These are phyloP conservation scores for Leptopilina myrica DNA, from an alignment of 2,888 invertebrate genomes.

Conservation along the genomic window DNA sequence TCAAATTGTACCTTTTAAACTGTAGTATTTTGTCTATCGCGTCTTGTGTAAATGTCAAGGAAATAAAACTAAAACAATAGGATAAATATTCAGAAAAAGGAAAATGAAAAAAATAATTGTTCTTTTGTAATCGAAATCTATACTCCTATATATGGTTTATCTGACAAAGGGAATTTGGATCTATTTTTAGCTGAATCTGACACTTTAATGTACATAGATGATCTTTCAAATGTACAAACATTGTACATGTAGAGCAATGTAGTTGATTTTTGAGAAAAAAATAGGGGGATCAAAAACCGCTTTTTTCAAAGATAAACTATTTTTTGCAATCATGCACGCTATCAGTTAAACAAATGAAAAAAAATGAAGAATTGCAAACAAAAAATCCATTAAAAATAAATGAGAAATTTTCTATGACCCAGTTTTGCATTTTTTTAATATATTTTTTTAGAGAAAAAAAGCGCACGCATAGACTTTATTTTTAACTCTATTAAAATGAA, in stretches of 20 bases:
- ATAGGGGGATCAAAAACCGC: not conserved
- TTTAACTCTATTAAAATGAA: no score
- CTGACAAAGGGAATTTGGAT: slow-evolving; percentile 9
- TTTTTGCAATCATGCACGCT: not conserved
- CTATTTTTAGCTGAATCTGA: slow-evolving; percentile 11
- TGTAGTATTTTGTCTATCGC: no score
- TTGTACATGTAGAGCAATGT: not conserved
- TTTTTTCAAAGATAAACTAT: slow-evolving; percentile 6
- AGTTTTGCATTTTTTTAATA: not conserved
- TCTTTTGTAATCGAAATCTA: slow-evolving; percentile 5
- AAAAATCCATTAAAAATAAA: not conserved
- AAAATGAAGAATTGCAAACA: not conserved
- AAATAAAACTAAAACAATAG: not conserved
- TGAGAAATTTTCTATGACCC: not conserved
- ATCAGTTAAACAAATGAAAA: not conserved
- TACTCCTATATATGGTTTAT: slow-evolving; percentile 2
- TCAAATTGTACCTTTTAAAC: no score
- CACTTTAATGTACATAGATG: slow-evolving; percentile 24
- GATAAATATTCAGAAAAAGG: not conserved
- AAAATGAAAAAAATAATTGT: not conserved
- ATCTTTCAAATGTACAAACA: slow-evolving; percentile 15
- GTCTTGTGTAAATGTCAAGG: no score
- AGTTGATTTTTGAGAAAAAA: not conserved
- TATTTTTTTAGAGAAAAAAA: not conserved
- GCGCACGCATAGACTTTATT: not conserved